These are phyloP conservation scores for Dendrophyllia cribrosa DNA, from an alignment of 64 coral and sea anemone genomes.

Conservation along the genomic window DNA sequence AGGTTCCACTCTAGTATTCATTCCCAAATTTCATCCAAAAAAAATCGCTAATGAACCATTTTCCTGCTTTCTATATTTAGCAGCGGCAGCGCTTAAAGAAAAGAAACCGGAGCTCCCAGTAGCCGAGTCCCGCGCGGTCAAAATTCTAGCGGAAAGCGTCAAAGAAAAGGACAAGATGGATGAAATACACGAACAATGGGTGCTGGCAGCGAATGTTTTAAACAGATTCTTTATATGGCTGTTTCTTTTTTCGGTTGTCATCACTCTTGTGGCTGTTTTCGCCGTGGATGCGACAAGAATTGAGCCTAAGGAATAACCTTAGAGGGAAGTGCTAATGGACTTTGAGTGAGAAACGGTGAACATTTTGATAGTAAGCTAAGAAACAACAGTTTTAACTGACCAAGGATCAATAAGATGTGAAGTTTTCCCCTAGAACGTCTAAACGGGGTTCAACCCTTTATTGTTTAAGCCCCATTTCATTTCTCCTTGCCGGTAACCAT, in stretches of 20 bases:
- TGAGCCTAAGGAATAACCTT: not conserved
- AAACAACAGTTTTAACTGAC: no score
- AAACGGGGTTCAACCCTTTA: no score
- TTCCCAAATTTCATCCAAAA: not conserved
- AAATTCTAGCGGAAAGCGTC: constrained; percentile 71
- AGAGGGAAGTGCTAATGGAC: not conserved
- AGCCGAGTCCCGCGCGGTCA: constrained; percentile 68
- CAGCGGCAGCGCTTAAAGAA: constrained; percentile 49
- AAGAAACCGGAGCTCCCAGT: constrained; percentile 41
- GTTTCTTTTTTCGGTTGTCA: constrained; percentile 71
- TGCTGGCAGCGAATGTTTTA: constrained; percentile 84
- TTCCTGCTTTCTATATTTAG: not conserved
- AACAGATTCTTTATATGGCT: constrained; percentile 90
- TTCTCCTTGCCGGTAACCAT: no score
- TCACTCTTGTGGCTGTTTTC: constrained; percentile 84
- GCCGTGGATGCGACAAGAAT: not conserved
- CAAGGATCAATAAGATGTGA: no score
- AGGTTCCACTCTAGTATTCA: not conserved
- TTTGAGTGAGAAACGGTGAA: not conserved
- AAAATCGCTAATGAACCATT: not conserved
- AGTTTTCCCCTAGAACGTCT: no score
- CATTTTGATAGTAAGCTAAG: not conserved
- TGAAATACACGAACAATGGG: constrained; percentile 76
- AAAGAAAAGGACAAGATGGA: constrained; percentile 81
- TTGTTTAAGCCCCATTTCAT: no score